Base-by-base conservation (phyloP, 2,113 vertebrate species). In the Corythoichthys intestinalis region DNA sequence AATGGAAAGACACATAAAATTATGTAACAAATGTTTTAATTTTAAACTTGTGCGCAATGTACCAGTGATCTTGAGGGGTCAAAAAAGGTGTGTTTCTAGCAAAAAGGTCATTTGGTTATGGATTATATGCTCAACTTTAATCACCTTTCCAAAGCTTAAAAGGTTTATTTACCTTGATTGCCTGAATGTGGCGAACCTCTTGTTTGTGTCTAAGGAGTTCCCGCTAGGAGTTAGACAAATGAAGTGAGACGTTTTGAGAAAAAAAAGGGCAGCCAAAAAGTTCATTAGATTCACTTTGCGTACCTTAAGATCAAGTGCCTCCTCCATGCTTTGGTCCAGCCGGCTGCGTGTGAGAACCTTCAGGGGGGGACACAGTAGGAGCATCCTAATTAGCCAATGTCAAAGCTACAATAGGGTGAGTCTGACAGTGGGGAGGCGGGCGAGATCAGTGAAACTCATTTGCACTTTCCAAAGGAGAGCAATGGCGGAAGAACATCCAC, bases 231-330 rank as follows among this genome's bases (percentile, higher is more conserved):
- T 20, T 56, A 68, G 50, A 79, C 48, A 76, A 67, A 76, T 35
- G 13, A 77, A 76, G 58, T 79, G 5, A 73, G 65, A 68, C 53
- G 52, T 73, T 72, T 65, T 47, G 74, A 71, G 11, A 62, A 46
- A 12, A 9, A 62, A 20, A 44, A 0, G 65, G 78, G 68, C 76
- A 66, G 71, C 57, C 70, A 69, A 78, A 74, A 73, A 64, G 52
- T 77, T 67, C 82, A 78, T 91, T 87, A 73, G 34, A 67, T 77
- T 83, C 71, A 73, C 76, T 71, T 63, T 69, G 66, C 63, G 77
- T 84, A 99, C 97, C 96, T 98, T 99, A 48, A 99, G 88, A 81
- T 96, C 94, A 88, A 97, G 93, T 72, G 95, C 93, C 80, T 99
- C 96, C 69, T 95, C 94, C 90, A 93, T 79, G 39, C 96, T 98